Conservation (phyloP, 1,140 invertebrate species). For the Heliconius eleuchia region DNA sequence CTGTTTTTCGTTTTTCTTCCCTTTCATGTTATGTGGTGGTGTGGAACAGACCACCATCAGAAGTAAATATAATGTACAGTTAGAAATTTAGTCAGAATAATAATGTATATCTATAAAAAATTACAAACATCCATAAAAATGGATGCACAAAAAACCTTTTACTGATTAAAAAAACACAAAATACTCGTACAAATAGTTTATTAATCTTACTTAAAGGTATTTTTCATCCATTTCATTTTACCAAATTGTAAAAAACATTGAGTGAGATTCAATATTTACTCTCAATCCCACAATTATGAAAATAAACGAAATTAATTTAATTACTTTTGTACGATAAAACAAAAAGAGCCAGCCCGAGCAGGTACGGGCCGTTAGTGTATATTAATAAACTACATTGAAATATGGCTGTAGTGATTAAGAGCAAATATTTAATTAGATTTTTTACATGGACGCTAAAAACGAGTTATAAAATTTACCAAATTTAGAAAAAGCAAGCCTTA, state of each 20-base stretch:
- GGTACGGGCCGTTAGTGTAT: not conserved
- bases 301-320: conserved; percentile 9
- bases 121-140: too few species aligned
- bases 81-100: too few species aligned
- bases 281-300: not conserved
- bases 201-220: not conserved
- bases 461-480: not conserved
- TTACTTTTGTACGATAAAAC: conserved; percentile 3
- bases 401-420: not conserved
- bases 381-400: conserved; percentile 8
- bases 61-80: too few species aligned
- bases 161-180: not conserved
- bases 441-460: not conserved
- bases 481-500: not conserved
- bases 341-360: not conserved
- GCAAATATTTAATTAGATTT: not conserved
- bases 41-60: too few species aligned
- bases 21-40: too few species aligned
- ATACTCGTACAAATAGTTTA: not conserved
- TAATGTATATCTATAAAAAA: too few species aligned
- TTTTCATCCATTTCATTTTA: not conserved
- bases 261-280: not conserved
- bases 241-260: not conserved
- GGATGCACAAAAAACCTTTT: too few species aligned
- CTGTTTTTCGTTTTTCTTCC: too few species aligned